Evolutionary conservation across 1,140 invertebrate genomes (phyloP).

Genomic region (Caenorhabditis tropicalis): DNA sequence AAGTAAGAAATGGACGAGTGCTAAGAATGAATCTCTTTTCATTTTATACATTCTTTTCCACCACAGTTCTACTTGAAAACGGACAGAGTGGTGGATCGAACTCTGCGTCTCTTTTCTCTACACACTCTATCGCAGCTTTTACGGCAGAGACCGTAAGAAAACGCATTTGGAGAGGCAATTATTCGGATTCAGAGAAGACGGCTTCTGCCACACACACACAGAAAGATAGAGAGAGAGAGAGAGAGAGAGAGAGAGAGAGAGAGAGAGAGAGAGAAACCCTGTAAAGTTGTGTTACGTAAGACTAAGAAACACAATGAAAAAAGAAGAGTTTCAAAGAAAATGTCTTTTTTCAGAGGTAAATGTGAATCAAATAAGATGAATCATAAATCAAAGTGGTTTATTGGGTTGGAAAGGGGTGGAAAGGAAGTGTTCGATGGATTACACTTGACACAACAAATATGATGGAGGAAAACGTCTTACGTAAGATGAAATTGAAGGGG

Average conservation of each 20-base stretch:
- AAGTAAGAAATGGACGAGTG: neutral
- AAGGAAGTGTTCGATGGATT: neutral
- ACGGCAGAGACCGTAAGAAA: slow-evolving; percentile 41
- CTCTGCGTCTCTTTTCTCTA: neutral
- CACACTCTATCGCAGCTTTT: neutral
- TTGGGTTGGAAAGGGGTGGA: neutral
- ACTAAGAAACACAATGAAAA: neutral
- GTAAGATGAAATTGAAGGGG: too few species aligned
- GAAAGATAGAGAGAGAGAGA: too few species aligned
- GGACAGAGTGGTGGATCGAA: slow-evolving; percentile 40
- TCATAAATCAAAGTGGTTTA: slow-evolving; percentile 31
- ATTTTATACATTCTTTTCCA: slow-evolving; percentile 37
- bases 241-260: too few species aligned
- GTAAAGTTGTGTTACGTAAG: neutral
- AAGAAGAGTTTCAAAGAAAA: neutral
- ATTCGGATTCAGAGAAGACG: slow-evolving; percentile 28
- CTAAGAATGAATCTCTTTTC: neutral
- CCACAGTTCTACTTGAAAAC: slow-evolving; percentile 37
- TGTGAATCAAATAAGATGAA: slow-evolving; percentile 7
- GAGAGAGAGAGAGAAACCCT: too few species aligned
- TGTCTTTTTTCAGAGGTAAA: neutral
- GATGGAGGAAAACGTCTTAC: too few species aligned
- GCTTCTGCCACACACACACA: neutral
- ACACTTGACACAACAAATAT: neutral
- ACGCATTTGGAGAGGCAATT: slow-evolving; percentile 41